Conservation (phyloP, 2,797 vertebrate genomes). For the Crenuchus spilurus region DNA sequence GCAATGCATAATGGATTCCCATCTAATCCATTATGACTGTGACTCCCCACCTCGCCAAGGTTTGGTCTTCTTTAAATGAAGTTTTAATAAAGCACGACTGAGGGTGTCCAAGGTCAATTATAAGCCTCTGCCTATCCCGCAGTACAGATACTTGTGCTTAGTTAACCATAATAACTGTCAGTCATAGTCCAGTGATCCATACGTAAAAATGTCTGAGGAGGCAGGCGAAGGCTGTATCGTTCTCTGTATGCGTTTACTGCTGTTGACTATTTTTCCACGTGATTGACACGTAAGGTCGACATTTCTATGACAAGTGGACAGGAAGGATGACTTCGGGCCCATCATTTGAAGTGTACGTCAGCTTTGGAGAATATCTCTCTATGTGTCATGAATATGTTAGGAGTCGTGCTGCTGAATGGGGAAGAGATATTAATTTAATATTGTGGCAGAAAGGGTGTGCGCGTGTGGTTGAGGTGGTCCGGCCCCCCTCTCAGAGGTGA, state of each 20-base stretch:
- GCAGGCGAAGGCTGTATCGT: constrained; percentile 74
- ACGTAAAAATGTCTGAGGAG: constrained; percentile 65
- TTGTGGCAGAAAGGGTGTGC: constrained; percentile 61
- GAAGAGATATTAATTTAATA: constrained; percentile 74
- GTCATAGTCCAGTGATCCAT: constrained; percentile 75
- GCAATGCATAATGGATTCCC: constrained; percentile 82
- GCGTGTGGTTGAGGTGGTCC: constrained; percentile 59
- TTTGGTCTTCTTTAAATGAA: constrained; percentile 87
- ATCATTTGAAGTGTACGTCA: constrained; percentile 74
- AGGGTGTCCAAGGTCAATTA: constrained; percentile 83
- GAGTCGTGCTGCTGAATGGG: constrained; percentile 65
- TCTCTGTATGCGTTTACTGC: constrained; percentile 64
- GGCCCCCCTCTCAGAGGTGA: constrained; percentile 40
- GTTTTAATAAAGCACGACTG: constrained; percentile 85
- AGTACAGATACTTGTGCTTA: constrained; percentile 67
- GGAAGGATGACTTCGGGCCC: constrained; percentile 59
- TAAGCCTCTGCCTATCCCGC: constrained; percentile 64
- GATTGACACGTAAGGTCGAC: constrained; percentile 81
- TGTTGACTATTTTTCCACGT: constrained; percentile 80
- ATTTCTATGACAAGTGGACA: constrained; percentile 73
- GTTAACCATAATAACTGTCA: constrained; percentile 78
- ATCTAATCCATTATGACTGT: constrained; percentile 79
- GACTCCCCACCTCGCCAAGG: constrained; percentile 73
- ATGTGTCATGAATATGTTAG: constrained; percentile 76
- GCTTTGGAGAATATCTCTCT: constrained; percentile 76